Base-by-base conservation (phyloP, 2,888 invertebrate genomes). In the Geophilus truncorum region DNA sequence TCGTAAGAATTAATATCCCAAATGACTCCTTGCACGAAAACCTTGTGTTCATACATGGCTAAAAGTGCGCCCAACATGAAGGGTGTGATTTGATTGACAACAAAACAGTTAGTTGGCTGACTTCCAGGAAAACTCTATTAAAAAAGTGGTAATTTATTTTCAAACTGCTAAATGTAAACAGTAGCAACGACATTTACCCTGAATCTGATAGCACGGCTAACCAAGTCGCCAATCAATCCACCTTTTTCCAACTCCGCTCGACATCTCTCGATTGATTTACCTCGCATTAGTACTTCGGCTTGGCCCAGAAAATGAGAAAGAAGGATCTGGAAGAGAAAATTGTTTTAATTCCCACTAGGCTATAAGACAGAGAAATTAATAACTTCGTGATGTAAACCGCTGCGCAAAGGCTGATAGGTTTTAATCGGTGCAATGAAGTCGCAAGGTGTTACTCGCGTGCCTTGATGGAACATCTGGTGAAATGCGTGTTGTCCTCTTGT, bases 1-100 rank as follows among this genome's bases (percentile, higher is more conserved):
- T 99, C 99, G 88, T 93, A 99, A 0, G 98, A 98, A 88, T 99
- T 99, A 86, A 99, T 97, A 88, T 98, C 95, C 99, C 99, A 99
- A 85, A 99, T 94, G 76, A 97, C 92, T 70, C 99, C 99, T 88
- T 99, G 99, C 0, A 94, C 93, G 89, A 99, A 99, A 85, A 99
- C 99, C 89, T 99, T 99, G 88, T 98, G 98, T 87, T 99, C 99
- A 88, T 99, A 99, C 89, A 96, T 91, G 0, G 96, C 98, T 95
- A 88, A 77, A 89, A 89, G 40, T 6, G 77, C 77, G 3, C 77
- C 77, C 30, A 77, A 30, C n/a, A 77, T 77, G 30, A 77, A 77
- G 9, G 77, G 77, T 9, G 28, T 77, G 3, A 77, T 1, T n/a
- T 77, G 32, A n/a, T 32, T 4, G 10, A 77, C 77, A n/a, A 77